These are phyloP conservation scores for Tragelaphus imberbis DNA, from an alignment of 2,113 vertebrate genomes.

Conservation along the genomic window DNA sequence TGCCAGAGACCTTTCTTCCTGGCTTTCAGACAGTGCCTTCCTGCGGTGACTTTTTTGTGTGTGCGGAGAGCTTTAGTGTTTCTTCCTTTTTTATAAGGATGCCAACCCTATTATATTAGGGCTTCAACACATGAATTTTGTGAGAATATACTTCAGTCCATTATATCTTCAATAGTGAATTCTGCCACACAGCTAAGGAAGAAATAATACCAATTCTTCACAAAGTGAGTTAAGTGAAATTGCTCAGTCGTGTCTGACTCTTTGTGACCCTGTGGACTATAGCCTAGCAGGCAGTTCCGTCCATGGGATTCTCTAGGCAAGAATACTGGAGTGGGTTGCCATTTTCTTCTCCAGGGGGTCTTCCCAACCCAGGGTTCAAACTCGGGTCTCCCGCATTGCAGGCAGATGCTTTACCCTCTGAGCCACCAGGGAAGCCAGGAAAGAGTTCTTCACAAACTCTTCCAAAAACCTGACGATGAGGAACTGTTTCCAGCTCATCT, in stretches of 20 bases:
- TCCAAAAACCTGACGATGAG: background rate
- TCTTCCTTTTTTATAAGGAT: background rate
- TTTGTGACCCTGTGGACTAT: background rate
- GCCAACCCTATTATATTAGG: background rate
- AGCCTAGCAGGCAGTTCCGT: background rate
- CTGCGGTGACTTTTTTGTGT: background rate
- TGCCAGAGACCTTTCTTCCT: background rate
- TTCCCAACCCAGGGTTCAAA: background rate
- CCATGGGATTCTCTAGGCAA: background rate
- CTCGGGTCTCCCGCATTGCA: rapidly evolving
- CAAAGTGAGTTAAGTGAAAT: background rate
- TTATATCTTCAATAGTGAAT: background rate
- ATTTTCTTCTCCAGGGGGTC: background rate
- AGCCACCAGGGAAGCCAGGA: background rate
- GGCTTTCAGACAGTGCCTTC: background rate
- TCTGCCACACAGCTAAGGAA: background rate
- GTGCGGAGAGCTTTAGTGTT: background rate
- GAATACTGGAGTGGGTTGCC: background rate
- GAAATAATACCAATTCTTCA: background rate
- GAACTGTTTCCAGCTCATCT: background rate
- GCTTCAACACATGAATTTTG: background rate
- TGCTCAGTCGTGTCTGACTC: background rate
- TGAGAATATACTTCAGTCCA: background rate
- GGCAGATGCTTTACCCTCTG: background rate
- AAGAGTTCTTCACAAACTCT: background rate